Percentiles rank a stretch among this genome's conserved stretches.
phyloP scores from a whole-genome alignment of 92 coral and sea anemone genomes.

The Paramuricea clavata region DNA sequence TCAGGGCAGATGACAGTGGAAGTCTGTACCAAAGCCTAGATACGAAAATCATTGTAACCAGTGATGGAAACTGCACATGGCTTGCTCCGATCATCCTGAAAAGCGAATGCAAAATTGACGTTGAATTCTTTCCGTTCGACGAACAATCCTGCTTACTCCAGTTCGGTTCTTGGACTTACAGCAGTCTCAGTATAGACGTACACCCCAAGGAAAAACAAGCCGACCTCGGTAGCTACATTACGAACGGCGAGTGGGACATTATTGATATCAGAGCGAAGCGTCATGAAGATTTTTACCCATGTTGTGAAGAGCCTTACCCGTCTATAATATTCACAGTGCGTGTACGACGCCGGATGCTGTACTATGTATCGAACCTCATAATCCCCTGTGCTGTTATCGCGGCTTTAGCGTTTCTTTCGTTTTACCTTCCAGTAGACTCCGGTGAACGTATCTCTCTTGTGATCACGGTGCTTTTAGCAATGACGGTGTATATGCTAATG shows the following conservation, averaged over 20 bases:
- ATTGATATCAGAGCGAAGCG: slow-evolving; percentile 53
- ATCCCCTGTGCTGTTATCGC: slow-evolving; percentile 70
- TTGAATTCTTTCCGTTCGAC: slow-evolving; percentile 43
- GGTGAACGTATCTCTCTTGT: slow-evolving; percentile 71
- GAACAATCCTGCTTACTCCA: slow-evolving; percentile 49
- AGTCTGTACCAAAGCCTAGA: slow-evolving; percentile 47
- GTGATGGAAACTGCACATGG: slow-evolving; percentile 47
- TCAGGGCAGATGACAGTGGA: slow-evolving; percentile 45
- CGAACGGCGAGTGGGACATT: slow-evolving; percentile 70
- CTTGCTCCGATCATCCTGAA: slow-evolving; percentile 44
- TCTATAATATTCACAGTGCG: slow-evolving; percentile 50
- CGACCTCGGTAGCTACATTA: slow-evolving; percentile 49
- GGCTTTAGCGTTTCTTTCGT: slow-evolving; percentile 60
- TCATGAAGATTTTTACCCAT: slow-evolving; percentile 51
- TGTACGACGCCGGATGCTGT: slow-evolving; percentile 60
- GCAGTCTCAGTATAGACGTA: slow-evolving; percentile 50
- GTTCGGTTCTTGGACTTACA: slow-evolving; percentile 72
- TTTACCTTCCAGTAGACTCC: slow-evolving; percentile 67
- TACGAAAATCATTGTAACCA: slow-evolving; percentile 19
- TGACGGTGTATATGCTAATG: slow-evolving; percentile 66
- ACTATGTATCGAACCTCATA: slow-evolving; percentile 63
- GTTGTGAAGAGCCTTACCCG: slow-evolving; percentile 63
- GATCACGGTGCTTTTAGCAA: slow-evolving; percentile 66
- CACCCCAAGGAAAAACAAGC: slow-evolving; percentile 18
- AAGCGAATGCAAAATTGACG: slow-evolving; percentile 50